Evolutionary conservation across 1,140 invertebrate genomes (phyloP), one percentile per base, ranked within the genome.

Genomic region (Rhopalosiphum padi): DNA sequence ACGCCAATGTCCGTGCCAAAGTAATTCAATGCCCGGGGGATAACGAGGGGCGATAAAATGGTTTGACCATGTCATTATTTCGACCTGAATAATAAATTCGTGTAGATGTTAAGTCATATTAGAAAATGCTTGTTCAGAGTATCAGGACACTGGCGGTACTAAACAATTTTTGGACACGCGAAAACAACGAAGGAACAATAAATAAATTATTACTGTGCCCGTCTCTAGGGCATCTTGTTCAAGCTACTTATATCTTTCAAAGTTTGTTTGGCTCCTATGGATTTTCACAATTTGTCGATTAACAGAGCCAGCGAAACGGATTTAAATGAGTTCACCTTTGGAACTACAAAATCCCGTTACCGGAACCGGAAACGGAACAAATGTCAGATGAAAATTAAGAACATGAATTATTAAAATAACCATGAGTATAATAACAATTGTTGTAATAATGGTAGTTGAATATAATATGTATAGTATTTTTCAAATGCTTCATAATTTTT

Each of bases 1-100:
- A 91, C 37, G 21, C 51, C 88, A 46, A 91, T 46, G 60, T 43
- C 60, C 90, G 37, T 91, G 90, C 90, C 90, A 48, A 91, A 91
- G 51, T 91, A 91, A 91, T 68, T 68, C 55, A 43, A 43, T 77
- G 55, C 90, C 30, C 90, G 2, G 7, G 90, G 60, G 90, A n/a
- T 68, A 43, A 55, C 53, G 30, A 41, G 35, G 15, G 37, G 41
- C 30, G 37, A 91, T 68, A 68, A 68, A 91, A 91, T 46, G 37
- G n/a, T 77, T 21, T 46, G 90, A 77, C 60, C 55, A 35, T 77
- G 43, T 91, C 41, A 68, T 82, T 91, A 91, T 91, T 91, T 77
- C 25, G 41, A 82, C 30, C 25, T 43, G 55, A 91, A 46, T 91
- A 91, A 91, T 90, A 55, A 91, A 77, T 91, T n/a, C 5, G 60